These are phyloP conservation scores for Microcebus jonahi DNA, from an alignment of 2,113 vertebrate species.

Conservation along the genomic window DNA sequence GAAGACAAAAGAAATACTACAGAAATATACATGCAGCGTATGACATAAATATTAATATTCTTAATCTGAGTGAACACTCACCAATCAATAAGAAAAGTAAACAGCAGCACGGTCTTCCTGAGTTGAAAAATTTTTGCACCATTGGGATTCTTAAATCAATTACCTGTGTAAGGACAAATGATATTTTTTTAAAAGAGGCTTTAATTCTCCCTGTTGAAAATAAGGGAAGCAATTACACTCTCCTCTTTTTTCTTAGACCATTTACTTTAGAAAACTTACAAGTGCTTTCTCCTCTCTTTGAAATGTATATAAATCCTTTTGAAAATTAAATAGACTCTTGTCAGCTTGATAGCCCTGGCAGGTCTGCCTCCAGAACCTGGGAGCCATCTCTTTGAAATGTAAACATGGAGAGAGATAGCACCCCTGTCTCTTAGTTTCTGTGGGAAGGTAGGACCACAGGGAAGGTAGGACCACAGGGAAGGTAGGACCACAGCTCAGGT, in stretches of 20 bases:
- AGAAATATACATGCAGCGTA: not conserved
- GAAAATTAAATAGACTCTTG: not conserved
- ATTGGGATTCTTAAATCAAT: not conserved
- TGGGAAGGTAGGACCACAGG: not conserved
- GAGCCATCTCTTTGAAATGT: not conserved
- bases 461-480: too few relatives aligned
- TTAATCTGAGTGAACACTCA: not conserved
- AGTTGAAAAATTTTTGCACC: not conserved
- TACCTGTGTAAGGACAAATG: not conserved
- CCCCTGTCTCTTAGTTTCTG: not conserved
- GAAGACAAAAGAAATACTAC: not conserved
- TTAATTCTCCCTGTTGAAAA: constrained; percentile 7
- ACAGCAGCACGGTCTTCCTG: not conserved
- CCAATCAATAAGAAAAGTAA: not conserved
- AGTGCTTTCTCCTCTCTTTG: not conserved
- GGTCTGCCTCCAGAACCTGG: not conserved
- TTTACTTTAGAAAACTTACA: not conserved
- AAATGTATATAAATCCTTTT: not conserved
- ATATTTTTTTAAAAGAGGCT: not conserved
- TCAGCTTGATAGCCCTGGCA: not conserved
- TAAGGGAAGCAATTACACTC: not conserved
- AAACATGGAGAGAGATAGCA: not conserved
- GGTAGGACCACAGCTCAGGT: not conserved
- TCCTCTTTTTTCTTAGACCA: not conserved
- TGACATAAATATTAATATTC: not conserved